Conservation (phyloP, 2,797 vertebrate genomes). For the Macropodus opercularis region DNA sequence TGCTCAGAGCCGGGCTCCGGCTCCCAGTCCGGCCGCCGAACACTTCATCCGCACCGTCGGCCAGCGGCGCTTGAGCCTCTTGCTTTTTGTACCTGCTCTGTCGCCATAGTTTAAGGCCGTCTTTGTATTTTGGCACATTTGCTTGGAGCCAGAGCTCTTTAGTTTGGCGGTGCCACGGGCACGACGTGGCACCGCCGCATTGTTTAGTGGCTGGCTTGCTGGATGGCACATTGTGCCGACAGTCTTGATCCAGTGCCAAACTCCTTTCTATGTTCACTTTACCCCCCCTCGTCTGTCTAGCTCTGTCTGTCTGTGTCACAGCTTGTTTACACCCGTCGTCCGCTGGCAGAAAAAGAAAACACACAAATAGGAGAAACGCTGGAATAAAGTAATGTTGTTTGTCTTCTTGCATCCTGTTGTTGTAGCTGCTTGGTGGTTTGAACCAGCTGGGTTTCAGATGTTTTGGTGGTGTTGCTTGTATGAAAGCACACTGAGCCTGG, state of each 20-base stretch:
- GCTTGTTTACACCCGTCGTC: constrained; percentile 47
- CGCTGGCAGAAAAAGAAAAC: constrained; percentile 25
- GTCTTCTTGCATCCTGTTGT: background rate
- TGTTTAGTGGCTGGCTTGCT: constrained; percentile 79
- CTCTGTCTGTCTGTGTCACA: constrained; percentile 41
- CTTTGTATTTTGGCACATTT: constrained; percentile 43
- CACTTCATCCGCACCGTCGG: background rate
- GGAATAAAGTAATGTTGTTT: constrained; percentile 2
- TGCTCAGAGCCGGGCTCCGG: constrained; percentile 21
- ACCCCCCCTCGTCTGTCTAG: constrained; percentile 34
- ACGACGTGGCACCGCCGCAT: constrained; percentile 67
- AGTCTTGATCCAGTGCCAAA: constrained; percentile 90
- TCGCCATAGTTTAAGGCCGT: constrained; percentile 20
- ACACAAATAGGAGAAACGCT: constrained; percentile 10
- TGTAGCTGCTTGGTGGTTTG: background rate
- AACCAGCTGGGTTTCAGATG: no score
- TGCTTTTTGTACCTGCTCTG: constrained; percentile 25
- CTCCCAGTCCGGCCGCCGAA: constrained; percentile 12
- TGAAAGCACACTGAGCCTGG: background rate
- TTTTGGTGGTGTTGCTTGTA: background rate
- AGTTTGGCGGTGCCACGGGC: constrained; percentile 41
- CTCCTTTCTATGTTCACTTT: constrained; percentile 61
- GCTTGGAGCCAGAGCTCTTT: constrained; percentile 25
- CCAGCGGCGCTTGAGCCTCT: background rate
- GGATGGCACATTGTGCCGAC: constrained; percentile 82